Evolutionary conservation across 2,888 invertebrate genomes (phyloP).

Genomic region (Bedellia somnulentella): DNA sequence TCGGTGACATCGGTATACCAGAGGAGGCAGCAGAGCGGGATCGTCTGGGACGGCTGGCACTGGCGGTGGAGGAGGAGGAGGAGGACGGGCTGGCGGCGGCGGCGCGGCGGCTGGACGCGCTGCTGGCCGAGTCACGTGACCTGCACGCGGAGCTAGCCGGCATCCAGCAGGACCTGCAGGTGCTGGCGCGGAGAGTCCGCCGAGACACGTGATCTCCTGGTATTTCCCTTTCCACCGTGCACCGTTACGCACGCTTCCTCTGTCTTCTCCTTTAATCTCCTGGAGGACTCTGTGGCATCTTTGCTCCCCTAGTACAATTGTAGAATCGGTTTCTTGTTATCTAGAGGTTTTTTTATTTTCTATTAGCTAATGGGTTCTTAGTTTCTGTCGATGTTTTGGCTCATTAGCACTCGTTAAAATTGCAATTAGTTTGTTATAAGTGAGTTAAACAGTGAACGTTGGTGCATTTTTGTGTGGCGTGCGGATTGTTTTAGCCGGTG

Average conservation of each 20-base stretch:
- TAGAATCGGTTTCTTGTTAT: too few species aligned
- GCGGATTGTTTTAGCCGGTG: too few species aligned
- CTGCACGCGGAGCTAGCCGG: conserved; percentile 47
- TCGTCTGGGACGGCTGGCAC: conserved; percentile 36
- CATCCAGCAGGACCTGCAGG: conserved; percentile 55
- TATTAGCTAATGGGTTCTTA: too few species aligned
- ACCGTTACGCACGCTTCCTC: conserved; percentile 2
- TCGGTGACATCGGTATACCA: conserved; percentile 25
- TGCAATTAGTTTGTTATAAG: too few species aligned
- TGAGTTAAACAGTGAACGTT: too few species aligned
- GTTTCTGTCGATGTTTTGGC: too few species aligned
- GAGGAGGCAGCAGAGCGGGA: conserved; percentile 38
- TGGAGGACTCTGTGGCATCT: too few species aligned
- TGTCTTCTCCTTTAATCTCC: conserved; percentile 4
- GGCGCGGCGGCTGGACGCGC: conserved; percentile 36
- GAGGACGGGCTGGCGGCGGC: conserved; percentile 27
- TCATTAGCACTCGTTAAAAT: too few species aligned
- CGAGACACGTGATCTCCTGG: conserved; percentile 19
- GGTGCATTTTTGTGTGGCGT: too few species aligned
- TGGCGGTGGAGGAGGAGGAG: conserved; percentile 45
- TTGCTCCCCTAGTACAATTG: too few species aligned
- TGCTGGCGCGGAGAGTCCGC: conserved; percentile 48
- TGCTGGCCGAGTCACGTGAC: conserved; percentile 44
- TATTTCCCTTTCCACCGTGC: not conserved
- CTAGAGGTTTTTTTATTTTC: too few species aligned